These are phyloP conservation scores for Drosophila acutilabella DNA, from an alignment of 2,888 invertebrate species.

Conservation along the genomic window DNA sequence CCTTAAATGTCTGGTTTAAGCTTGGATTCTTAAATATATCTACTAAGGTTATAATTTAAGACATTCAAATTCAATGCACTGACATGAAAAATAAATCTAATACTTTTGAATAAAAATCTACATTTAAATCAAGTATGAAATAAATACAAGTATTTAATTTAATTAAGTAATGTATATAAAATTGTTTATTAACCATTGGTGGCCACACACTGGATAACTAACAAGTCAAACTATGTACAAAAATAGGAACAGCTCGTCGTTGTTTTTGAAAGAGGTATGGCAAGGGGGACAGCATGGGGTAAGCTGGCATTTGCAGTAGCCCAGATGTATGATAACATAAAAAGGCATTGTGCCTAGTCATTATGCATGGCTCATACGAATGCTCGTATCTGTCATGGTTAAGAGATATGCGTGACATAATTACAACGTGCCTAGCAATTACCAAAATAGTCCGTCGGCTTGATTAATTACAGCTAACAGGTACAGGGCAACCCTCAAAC, in stretches of 20 bases:
- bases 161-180: too few species aligned
- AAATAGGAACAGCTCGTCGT: background rate
- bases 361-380: conserved; percentile 43
- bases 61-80: too few species aligned
- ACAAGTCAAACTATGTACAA: background rate
- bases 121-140: too few species aligned
- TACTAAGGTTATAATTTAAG: too few species aligned
- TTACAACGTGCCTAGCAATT: conserved; percentile 57
- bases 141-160: too few species aligned
- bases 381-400: conserved; percentile 27
- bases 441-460: conserved; percentile 58
- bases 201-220: background rate
- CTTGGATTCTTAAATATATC: too few species aligned
- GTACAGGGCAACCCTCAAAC: conserved; percentile 23
- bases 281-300: background rate
- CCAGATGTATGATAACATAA: conserved; percentile 52
- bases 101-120: too few species aligned
- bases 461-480: conserved; percentile 63
- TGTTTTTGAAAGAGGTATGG: background rate
- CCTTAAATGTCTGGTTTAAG: too few species aligned
- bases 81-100: too few species aligned
- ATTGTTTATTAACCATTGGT: too few species aligned
- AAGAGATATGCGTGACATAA: conserved; percentile 55
- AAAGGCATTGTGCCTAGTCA: conserved; percentile 45
- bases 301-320: conserved; percentile 31